phyloP scores from a whole-genome alignment of 2,888 invertebrate genomes.

The Metopia argyrocephala region DNA sequence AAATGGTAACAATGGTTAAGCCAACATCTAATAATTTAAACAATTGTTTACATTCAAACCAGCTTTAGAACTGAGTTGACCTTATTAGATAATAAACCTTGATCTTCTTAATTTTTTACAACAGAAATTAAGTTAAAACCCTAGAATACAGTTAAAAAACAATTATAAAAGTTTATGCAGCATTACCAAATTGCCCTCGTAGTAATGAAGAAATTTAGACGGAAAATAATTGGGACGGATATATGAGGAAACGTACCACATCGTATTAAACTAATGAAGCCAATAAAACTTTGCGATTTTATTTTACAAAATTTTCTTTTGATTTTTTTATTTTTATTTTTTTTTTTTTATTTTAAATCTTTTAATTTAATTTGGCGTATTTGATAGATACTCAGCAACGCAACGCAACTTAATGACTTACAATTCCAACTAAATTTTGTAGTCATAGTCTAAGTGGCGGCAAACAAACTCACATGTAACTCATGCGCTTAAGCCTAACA shows the following conservation, averaged over 20 bases:
- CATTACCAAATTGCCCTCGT: no score
- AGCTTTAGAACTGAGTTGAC: no score
- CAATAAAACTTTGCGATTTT: constrained; percentile 62
- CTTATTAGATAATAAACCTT: no score
- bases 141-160: no score
- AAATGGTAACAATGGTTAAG: no score
- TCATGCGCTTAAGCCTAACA: constrained; percentile 14
- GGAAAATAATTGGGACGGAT: not conserved
- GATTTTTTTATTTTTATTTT: not conserved
- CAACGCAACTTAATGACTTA: not conserved
- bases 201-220: no score
- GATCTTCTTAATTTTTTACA: no score
- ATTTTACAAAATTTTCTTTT: constrained; percentile 15
- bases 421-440: constrained; percentile 6
- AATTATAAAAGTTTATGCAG: no score
- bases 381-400: constrained; percentile 2
- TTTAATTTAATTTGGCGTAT: constrained; percentile 32
- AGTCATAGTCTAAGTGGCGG: not conserved
- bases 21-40: no score
- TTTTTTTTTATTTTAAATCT: not conserved
- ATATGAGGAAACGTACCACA: constrained; percentile 32
- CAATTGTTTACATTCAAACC: no score
- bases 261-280: constrained; percentile 64
- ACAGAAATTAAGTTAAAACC: no score
- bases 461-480: constrained; percentile 11